A percentile compares a stretch with the other conserved stretches of the same genome.
phyloP scores from a whole-genome alignment of 2,888 invertebrate genomes.

The Lepetodrilus schrolli region DNA sequence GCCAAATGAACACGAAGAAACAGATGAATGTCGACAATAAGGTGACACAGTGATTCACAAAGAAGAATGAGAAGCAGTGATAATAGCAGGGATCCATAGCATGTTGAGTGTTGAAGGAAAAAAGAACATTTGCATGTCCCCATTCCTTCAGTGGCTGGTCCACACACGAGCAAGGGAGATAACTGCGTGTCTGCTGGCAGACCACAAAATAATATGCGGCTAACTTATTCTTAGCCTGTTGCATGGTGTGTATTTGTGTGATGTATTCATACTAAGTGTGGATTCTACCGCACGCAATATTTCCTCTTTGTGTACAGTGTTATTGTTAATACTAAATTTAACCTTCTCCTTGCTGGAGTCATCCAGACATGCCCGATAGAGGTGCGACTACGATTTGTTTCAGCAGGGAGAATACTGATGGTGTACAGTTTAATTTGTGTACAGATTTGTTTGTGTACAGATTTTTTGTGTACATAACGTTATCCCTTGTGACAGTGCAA shows the following conservation, averaged over 20 bases:
- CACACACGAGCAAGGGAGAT: background rate
- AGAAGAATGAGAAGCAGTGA: no score
- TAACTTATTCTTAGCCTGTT: background rate
- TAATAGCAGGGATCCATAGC: no score
- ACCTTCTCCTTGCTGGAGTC: background rate
- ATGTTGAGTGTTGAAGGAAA: background rate
- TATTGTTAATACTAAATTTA: background rate
- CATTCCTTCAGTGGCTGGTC: conserved; percentile 2
- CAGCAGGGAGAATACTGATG: no score
- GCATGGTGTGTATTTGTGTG: background rate
- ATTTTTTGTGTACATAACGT: no score
- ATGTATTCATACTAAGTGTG: background rate
- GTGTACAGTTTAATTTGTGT: no score
- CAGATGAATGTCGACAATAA: no score
- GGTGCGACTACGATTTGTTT: no score
- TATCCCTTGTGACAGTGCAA: no score
- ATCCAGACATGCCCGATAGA: background rate
- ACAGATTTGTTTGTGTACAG: no score
- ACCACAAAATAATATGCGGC: background rate
- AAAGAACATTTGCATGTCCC: background rate
- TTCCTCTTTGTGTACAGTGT: background rate
- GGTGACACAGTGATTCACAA: no score
- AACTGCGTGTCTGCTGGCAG: conserved; percentile 8
- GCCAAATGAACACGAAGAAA: no score
- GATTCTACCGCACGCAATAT: background rate